Conservation (phyloP, 2,797 vertebrate genomes). For the Octomys mimax region DNA sequence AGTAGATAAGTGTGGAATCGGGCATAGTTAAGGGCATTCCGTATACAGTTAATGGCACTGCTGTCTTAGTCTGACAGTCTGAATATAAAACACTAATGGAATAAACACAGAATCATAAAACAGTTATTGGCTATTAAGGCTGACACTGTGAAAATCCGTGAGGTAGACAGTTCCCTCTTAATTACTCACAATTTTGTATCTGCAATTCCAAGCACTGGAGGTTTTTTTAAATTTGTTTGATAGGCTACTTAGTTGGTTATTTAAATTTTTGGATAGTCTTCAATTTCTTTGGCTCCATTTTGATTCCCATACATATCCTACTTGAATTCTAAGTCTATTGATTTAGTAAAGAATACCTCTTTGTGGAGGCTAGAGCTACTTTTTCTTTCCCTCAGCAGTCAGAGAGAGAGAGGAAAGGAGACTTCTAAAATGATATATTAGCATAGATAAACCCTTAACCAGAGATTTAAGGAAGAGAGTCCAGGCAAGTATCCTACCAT, state of each 20-base stretch:
- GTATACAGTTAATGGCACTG: slow-evolving; percentile 72
- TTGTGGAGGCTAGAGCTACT: slow-evolving; percentile 73
- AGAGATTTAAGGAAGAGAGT: slow-evolving; percentile 74
- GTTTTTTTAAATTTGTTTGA: background rate
- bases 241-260: background rate
- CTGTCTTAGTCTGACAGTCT: slow-evolving; percentile 77
- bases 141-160: slow-evolving; percentile 81
- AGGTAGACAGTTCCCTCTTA: slow-evolving; percentile 47
- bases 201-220: slow-evolving; percentile 78
- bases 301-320: slow-evolving; percentile 74
- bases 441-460: slow-evolving; percentile 75
- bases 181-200: slow-evolving; percentile 84
- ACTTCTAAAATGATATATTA: slow-evolving; percentile 61
- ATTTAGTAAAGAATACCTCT: slow-evolving; percentile 59
- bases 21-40: slow-evolving; percentile 65
- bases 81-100: slow-evolving; percentile 78
- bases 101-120: slow-evolving; percentile 77
- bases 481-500: slow-evolving; percentile 65
- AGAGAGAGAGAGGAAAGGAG: background rate
- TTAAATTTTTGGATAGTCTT: slow-evolving; percentile 55
- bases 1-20: slow-evolving; percentile 60
- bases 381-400: slow-evolving; percentile 54
- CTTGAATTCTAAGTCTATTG: slow-evolving; percentile 83
- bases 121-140: slow-evolving; percentile 75
- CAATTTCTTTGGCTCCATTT: slow-evolving; percentile 74